Evolutionary conservation across 2,888 invertebrate genomes (phyloP).

Genomic region (Meganola albula): DNA sequence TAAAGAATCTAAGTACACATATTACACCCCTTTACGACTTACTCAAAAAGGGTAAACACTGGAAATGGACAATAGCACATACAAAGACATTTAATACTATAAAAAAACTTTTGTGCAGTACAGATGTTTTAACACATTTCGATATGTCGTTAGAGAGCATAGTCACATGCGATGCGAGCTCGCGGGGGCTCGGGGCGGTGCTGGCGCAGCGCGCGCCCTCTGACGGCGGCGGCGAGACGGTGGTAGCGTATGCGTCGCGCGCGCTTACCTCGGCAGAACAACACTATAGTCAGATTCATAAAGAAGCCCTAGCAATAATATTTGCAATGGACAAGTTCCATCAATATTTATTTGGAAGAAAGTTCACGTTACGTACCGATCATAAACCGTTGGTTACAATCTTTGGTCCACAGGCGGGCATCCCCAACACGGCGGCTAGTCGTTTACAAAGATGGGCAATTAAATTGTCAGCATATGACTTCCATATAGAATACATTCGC

Average conservation of each 20-base stretch:
- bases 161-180: slow-evolving; percentile 1
- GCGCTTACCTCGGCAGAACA: neutral
- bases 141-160: neutral
- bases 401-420: neutral
- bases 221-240: neutral
- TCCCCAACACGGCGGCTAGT: neutral
- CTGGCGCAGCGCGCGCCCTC: neutral
- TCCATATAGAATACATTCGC: neutral
- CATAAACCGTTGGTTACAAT: slow-evolving; percentile 1
- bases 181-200: neutral
- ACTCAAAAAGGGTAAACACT: neutral
- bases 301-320: neutral
- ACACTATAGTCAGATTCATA: neutral
- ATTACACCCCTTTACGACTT: neutral
- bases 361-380: neutral
- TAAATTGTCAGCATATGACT: neutral
- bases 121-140: neutral
- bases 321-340: neutral
- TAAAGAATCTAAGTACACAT: neutral
- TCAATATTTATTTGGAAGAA: neutral
- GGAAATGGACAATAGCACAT: neutral
- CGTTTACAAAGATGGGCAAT: neutral
- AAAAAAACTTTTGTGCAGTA: neutral
- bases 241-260: neutral
- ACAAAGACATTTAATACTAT: neutral